Evolutionary conservation across 2,113 vertebrate genomes (phyloP).

Genomic region (Seriola dumerili): DNA sequence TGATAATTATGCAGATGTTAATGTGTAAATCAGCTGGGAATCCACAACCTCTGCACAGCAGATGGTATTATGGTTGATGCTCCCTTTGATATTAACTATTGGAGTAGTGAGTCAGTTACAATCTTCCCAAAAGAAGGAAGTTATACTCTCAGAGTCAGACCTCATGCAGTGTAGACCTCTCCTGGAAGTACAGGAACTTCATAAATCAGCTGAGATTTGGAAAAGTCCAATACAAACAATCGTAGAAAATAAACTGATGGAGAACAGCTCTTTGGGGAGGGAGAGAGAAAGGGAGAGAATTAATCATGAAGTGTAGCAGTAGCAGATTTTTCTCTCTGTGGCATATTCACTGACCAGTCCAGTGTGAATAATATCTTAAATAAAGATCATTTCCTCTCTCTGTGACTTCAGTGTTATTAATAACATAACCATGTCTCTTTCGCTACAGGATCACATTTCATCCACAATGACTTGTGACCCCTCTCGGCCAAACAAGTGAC

Average conservation of each 20-base stretch:
- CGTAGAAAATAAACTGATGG: neutral
- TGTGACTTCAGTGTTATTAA: constrained; percentile 22
- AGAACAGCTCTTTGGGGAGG: neutral
- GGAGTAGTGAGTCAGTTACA: no score
- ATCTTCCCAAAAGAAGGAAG: no score
- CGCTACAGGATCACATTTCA: constrained; percentile 11
- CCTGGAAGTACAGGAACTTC: no score
- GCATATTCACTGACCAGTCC: constrained; percentile 27
- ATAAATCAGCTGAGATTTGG: no score
- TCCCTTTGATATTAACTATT: no score
- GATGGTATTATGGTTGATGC: no score
- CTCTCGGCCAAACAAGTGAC: constrained; percentile 21
- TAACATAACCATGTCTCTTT: constrained; percentile 30
- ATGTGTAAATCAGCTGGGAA: no score
- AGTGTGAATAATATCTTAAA: constrained; percentile 54
- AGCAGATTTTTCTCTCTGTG: neutral
- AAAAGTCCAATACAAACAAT: neutral
- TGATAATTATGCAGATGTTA: no score
- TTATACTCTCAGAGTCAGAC: no score
- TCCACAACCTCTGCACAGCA: no score
- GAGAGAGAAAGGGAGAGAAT: neutral
- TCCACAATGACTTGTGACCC: constrained; percentile 19
- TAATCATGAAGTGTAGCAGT: neutral
- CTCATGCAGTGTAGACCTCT: no score
- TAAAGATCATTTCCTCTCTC: constrained; percentile 40